These are phyloP conservation scores for Eulemur rubriventer DNA, from an alignment of 2,797 vertebrate genomes.

Conservation along the genomic window DNA sequence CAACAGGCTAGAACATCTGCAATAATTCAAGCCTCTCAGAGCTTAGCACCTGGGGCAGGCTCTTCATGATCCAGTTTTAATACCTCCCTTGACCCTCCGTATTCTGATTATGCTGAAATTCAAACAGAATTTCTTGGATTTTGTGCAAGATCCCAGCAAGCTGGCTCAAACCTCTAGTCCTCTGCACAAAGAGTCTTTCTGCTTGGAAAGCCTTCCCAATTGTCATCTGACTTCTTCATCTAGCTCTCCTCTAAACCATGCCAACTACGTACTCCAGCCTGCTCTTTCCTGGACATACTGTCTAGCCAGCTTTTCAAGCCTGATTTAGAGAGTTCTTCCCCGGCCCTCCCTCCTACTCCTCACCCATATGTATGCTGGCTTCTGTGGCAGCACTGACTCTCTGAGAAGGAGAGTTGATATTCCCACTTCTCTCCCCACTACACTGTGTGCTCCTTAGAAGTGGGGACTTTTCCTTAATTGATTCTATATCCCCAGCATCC, in stretches of 20 bases:
- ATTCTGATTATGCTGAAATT: not conserved
- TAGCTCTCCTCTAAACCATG: not conserved
- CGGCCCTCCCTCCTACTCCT: not conserved
- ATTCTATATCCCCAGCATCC: rapidly evolving
- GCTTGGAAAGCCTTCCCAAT: rapidly evolving
- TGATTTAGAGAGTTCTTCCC: not conserved
- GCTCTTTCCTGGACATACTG: not conserved
- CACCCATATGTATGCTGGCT: rapidly evolving
- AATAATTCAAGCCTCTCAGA: too few relatives aligned
- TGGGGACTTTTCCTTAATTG: not conserved
- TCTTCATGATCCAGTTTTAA: not conserved
- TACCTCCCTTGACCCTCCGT: not conserved
- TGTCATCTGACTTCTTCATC: not conserved
- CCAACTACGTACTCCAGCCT: not conserved
- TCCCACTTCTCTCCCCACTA: too few relatives aligned
- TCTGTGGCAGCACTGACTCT: not conserved
- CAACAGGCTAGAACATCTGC: not conserved
- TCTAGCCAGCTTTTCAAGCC: not conserved
- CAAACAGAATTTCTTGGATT: not conserved
- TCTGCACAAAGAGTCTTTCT: not conserved
- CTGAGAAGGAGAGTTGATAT: not conserved
- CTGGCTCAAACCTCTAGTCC: not conserved
- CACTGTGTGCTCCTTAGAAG: too few relatives aligned
- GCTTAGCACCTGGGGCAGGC: rapidly evolving
- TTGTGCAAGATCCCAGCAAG: not conserved